Conservation (phyloP, 2,113 vertebrate species). For the Neoarius graeffei region DNA sequence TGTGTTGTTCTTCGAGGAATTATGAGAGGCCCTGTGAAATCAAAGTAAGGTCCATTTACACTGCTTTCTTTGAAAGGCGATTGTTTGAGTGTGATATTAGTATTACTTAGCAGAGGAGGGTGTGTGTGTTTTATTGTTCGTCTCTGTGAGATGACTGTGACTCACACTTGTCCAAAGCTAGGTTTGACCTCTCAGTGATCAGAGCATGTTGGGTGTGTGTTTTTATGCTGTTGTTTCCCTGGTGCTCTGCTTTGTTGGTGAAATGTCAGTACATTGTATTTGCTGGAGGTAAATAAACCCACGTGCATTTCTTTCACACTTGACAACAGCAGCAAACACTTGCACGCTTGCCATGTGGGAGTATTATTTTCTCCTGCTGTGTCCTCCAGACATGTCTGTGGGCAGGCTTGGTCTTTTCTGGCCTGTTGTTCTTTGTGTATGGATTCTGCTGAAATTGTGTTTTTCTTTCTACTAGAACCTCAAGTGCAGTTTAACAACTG, state of each 20-base stretch:
- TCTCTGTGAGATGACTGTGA: constrained; percentile 3
- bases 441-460: constrained; percentile 4
- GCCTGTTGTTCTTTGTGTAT: constrained; percentile 13
- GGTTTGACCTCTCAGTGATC: background rate
- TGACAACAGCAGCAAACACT: constrained; percentile 19
- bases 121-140: background rate
- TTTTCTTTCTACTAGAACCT: background rate
- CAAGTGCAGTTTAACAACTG: background rate
- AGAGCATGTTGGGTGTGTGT: background rate
- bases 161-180: background rate
- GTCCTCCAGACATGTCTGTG: constrained; percentile 30
- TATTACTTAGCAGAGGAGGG: background rate
- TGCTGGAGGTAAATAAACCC: constrained; percentile 13
- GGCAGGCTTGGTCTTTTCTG: constrained; percentile 25
- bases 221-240: background rate
- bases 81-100: constrained; percentile 17
- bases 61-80: background rate
- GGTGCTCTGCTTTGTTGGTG: constrained; percentile 2
- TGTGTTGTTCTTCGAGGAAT: constrained; percentile 52
- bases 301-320: constrained; percentile 12
- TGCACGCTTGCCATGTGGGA: constrained; percentile 27
- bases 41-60: constrained; percentile 61
- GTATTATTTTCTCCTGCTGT: constrained; percentile 32
- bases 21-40: constrained; percentile 56
- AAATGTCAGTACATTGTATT: constrained; percentile 22